Evolutionary conservation across 37 sponge, comb jelly and placozoan species (phyloP).

Genomic region (Chondrosia reniformis): DNA sequence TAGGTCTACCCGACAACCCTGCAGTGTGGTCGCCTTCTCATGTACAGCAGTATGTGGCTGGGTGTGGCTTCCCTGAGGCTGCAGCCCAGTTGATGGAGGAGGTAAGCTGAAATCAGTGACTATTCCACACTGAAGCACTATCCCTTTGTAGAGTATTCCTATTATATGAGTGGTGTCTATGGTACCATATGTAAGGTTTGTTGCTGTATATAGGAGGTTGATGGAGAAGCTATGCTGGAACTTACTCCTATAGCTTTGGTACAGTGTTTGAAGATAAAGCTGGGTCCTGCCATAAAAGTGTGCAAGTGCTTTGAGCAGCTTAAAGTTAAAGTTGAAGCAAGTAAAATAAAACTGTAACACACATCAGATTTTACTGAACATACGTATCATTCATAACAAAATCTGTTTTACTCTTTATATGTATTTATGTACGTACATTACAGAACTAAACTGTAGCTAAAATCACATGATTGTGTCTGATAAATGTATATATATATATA

Average conservation of each 20-base stretch:
- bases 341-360: neutral
- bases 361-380: neutral
- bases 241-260: neutral
- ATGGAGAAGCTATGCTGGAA: constrained; percentile 16
- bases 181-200: neutral
- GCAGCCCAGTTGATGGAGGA: constrained; percentile 2
- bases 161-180: too few relatives aligned
- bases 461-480: too few relatives aligned
- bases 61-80: neutral
- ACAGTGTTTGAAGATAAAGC: constrained; percentile 14
- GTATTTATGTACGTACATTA: too few relatives aligned
- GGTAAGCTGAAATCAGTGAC: neutral
- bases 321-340: neutral
- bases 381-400: neutral
- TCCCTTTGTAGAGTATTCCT: too few relatives aligned
- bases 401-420: neutral
- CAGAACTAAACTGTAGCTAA: too few relatives aligned
- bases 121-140: too few relatives aligned
- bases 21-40: neutral
- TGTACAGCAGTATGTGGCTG: constrained; percentile 12
- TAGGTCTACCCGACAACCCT: constrained; percentile 6
- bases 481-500: too few relatives aligned
- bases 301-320: constrained; percentile 21
- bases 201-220: constrained; percentile 5
- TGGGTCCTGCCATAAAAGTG: constrained; percentile 15